Percentiles rank a stretch among this genome's conserved stretches.
These are phyloP conservation scores for Drosophila greeni DNA, from an alignment of 2,888 invertebrate genomes.

Conservation along the genomic window DNA sequence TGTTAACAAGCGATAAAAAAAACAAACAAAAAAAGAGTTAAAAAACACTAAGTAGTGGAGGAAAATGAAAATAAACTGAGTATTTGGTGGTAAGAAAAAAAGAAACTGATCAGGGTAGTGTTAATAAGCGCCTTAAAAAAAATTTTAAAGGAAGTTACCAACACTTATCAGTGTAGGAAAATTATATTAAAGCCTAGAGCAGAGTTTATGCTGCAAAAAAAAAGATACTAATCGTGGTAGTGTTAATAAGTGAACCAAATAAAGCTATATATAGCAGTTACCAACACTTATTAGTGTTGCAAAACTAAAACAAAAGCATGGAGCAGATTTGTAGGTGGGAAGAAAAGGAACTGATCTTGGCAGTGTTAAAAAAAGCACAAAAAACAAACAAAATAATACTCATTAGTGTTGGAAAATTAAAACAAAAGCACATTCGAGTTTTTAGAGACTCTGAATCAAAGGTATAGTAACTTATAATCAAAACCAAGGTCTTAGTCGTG, in stretches of 20 bases:
- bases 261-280: too few relatives aligned
- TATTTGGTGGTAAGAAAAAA: neutral
- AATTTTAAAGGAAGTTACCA: neutral
- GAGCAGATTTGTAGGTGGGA: too few relatives aligned
- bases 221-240: neutral
- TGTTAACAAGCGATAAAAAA: neutral
- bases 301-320: too few relatives aligned
- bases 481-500: neutral
- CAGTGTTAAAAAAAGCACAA: too few relatives aligned
- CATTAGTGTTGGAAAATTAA: neutral
- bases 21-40: neutral
- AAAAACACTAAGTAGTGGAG: too few relatives aligned
- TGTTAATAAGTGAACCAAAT: neutral
- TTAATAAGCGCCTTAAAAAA: neutral
- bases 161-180: too few relatives aligned
- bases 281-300: too few relatives aligned
- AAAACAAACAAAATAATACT: too few relatives aligned
- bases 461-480: neutral
- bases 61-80: neutral
- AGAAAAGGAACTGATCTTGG: too few relatives aligned
- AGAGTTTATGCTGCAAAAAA: too few relatives aligned
- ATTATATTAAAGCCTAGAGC: too few relatives aligned
- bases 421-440: neutral
- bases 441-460: neutral
- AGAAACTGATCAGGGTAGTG: neutral